These are phyloP conservation scores for Pteria penguin DNA, from an alignment of 2,888 invertebrate species.

Conservation along the genomic window DNA sequence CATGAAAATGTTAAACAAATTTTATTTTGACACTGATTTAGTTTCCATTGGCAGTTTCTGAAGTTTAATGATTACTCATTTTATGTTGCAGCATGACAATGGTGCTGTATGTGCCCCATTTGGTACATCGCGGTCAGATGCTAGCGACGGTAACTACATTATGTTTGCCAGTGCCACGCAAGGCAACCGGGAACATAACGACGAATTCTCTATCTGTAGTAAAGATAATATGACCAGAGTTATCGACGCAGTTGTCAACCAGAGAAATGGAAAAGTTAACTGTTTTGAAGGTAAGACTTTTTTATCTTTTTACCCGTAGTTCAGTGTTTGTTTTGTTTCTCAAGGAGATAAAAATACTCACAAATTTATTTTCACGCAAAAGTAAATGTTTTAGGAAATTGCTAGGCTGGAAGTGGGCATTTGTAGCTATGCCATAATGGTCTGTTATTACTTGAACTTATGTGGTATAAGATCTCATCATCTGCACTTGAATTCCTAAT, in stretches of 20 bases:
- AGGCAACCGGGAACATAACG: constrained; percentile 98
- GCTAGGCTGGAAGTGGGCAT: too few relatives aligned
- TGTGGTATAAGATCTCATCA: too few relatives aligned
- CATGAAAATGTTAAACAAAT: too few relatives aligned
- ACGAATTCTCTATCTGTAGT: constrained; percentile 96
- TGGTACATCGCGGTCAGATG: constrained; percentile 84
- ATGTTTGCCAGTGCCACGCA: constrained; percentile 99
- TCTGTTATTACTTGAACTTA: too few relatives aligned
- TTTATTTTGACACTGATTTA: too few relatives aligned
- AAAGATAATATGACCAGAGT: constrained; percentile 96
- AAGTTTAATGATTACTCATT: not conserved
- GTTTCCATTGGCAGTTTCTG: too few relatives aligned
- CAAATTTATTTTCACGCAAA: too few relatives aligned
- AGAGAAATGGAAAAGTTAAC: constrained; percentile 92
- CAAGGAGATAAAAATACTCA: too few relatives aligned
- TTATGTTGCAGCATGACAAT: constrained; percentile 90
- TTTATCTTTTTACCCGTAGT: too few relatives aligned
- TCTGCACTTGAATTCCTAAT: not conserved
- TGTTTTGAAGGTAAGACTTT: constrained; percentile 91
- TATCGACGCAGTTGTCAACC: constrained; percentile 90
- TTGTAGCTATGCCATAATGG: too few relatives aligned
- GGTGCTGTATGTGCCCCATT: constrained; percentile 73
- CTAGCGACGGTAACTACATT: constrained; percentile 98
- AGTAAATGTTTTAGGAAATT: too few relatives aligned
- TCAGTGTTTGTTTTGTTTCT: too few relatives aligned